Evolutionary conservation across 2,113 vertebrate genomes (phyloP).

Genomic region (Manacus vitellinus): DNA sequence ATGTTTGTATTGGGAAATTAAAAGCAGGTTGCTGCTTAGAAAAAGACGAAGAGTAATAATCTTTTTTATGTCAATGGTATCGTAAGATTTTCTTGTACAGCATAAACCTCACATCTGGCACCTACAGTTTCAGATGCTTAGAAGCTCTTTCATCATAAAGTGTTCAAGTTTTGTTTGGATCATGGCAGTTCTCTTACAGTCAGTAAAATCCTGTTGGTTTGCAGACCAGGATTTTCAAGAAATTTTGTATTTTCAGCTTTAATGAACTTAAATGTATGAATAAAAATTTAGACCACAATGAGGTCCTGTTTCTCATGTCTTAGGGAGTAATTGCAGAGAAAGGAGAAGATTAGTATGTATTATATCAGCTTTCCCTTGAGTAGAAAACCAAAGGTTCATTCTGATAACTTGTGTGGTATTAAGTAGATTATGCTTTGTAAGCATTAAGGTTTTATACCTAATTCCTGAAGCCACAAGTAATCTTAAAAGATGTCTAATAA

Average conservation of each 20-base stretch:
- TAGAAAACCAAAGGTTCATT: background rate
- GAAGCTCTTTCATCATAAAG: background rate
- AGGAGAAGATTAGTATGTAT: conserved; percentile 4
- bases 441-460: background rate
- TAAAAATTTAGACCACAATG: background rate
- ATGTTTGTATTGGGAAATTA: background rate
- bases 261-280: background rate
- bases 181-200: background rate
- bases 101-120: background rate
- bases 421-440: conserved; percentile 23
- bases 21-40: background rate
- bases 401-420: background rate
- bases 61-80: background rate
- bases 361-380: conserved; percentile 16
- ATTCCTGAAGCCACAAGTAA: background rate
- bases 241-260: background rate
- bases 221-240: background rate
- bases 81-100: background rate
- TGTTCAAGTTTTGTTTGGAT: background rate
- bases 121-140: background rate
- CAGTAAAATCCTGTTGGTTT: background rate
- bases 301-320: background rate
- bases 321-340: background rate
- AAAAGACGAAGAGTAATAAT: background rate
- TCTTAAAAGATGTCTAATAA: conserved; percentile 3